phyloP scores from a whole-genome alignment of 1,140 invertebrate genomes.

The Solen grandis region DNA sequence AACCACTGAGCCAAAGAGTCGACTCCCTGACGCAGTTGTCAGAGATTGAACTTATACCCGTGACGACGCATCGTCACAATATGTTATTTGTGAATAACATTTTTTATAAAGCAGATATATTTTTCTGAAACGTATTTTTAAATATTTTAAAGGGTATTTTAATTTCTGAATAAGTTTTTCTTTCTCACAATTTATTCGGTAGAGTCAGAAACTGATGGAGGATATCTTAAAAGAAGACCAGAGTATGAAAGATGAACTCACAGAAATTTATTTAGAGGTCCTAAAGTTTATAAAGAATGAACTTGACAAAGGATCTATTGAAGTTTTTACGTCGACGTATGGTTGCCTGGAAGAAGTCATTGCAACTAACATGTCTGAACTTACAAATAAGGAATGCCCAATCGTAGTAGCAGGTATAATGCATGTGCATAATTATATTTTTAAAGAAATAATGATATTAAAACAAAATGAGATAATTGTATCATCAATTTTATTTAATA shows the following conservation, averaged over 20 bases:
- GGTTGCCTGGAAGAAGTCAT: slow-evolving; percentile 9
- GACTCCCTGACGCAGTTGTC: too few relatives aligned
- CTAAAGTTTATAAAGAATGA: background rate
- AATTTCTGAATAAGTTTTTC: background rate
- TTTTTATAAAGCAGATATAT: background rate
- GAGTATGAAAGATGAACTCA: slow-evolving; percentile 27
- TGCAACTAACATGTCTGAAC: background rate
- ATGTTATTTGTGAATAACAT: background rate
- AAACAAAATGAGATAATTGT: background rate
- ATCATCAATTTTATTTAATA: too few relatives aligned
- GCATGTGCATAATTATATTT: background rate
- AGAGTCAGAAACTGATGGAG: slow-evolving; percentile 20
- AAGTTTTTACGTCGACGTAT: background rate
- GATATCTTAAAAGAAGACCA: slow-evolving; percentile 18
- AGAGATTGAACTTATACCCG: too few relatives aligned
- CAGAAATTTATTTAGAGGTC: slow-evolving; percentile 8
- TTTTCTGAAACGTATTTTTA: background rate
- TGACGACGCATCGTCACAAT: too few relatives aligned
- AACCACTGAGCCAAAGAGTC: too few relatives aligned
- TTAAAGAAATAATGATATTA: background rate
- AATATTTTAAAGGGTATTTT: background rate
- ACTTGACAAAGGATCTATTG: background rate
- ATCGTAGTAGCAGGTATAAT: slow-evolving; percentile 44
- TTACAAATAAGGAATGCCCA: slow-evolving; percentile 34
- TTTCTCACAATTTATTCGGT: background rate